Percentiles rank a stretch among this genome's conserved stretches.
These are phyloP conservation scores for Tachysurus fulvidraco DNA, from an alignment of 2,113 vertebrate genomes.

Conservation along the genomic window DNA sequence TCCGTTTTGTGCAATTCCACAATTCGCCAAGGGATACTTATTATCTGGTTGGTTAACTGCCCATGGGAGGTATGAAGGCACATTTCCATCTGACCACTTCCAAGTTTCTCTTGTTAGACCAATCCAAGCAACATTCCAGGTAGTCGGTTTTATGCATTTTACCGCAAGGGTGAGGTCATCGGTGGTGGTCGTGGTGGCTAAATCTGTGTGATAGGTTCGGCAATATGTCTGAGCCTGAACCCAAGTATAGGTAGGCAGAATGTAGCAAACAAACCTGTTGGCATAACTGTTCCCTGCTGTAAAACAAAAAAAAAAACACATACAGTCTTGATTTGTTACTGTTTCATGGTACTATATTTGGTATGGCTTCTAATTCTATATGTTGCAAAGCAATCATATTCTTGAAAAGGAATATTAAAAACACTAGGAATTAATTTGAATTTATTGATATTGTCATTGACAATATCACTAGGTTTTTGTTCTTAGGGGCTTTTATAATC, in stretches of 20 bases:
- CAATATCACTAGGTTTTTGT: too few species aligned
- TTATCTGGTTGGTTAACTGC: not conserved
- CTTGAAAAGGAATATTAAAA: not conserved
- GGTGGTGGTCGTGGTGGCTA: conserved; percentile 22
- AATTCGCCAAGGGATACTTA: too few species aligned
- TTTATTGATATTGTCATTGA: not conserved
- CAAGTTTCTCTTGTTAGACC: conserved; percentile 29
- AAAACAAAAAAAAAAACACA: not conserved
- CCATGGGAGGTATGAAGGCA: conserved; percentile 26
- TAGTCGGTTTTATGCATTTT: fast-evolving
- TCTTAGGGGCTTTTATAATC: not conserved
- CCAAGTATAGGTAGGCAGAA: not conserved
- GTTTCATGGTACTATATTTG: not conserved
- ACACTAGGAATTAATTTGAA: not conserved
- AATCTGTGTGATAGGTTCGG: conserved; percentile 12
- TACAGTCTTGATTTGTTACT: not conserved
- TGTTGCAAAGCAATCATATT: not conserved
- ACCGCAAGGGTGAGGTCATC: not conserved
- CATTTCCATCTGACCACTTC: conserved; percentile 20
- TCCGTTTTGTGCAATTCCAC: not conserved
- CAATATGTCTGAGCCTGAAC: conserved; percentile 22
- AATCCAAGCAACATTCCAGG: fast-evolving
- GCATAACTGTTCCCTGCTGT: not conserved
- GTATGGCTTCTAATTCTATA: not conserved
- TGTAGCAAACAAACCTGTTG: not conserved